These are phyloP conservation scores for Gibbula magus DNA, from an alignment of 2,888 invertebrate species.

Conservation along the genomic window DNA sequence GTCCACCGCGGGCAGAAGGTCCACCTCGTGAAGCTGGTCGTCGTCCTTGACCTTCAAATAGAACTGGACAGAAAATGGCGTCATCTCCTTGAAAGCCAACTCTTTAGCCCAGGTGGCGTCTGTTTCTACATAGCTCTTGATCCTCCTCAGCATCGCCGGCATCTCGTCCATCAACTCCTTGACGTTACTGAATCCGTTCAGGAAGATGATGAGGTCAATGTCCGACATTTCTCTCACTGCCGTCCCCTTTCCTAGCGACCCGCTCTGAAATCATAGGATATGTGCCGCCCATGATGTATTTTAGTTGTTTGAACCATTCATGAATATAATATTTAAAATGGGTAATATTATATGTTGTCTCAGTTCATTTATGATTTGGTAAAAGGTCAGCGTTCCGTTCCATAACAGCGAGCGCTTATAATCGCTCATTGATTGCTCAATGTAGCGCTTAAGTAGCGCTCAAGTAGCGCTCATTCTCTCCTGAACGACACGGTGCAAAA, in stretches of 20 bases:
- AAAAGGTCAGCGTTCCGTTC: too few species aligned
- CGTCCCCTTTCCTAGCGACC: neutral
- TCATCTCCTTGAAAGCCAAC: neutral
- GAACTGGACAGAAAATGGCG: slow-evolving; percentile 8
- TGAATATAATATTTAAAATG: too few species aligned
- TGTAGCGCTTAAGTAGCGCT: too few species aligned
- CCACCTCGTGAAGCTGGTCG: neutral
- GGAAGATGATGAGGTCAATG: slow-evolving; percentile 19
- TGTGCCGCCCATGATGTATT: too few species aligned
- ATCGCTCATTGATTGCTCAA: too few species aligned
- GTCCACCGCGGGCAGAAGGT: neutral
- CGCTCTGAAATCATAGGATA: neutral
- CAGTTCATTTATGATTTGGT: too few species aligned
- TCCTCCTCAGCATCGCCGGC: neutral
- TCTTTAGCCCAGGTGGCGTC: neutral
- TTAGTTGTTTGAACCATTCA: too few species aligned
- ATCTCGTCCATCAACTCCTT: neutral
- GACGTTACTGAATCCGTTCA: slow-evolving; percentile 15
- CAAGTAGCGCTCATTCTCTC: too few species aligned
- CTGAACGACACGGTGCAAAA: too few species aligned
- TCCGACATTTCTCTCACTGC: slow-evolving; percentile 13
- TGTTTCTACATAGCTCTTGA: neutral
- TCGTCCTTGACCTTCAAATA: neutral
- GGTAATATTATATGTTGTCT: too few species aligned
- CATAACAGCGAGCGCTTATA: too few species aligned